A percentile compares a stretch with the other conserved stretches of the same genome.
phyloP scores from a whole-genome alignment of 2,888 invertebrate genomes.

The Poecilus cupreus region DNA sequence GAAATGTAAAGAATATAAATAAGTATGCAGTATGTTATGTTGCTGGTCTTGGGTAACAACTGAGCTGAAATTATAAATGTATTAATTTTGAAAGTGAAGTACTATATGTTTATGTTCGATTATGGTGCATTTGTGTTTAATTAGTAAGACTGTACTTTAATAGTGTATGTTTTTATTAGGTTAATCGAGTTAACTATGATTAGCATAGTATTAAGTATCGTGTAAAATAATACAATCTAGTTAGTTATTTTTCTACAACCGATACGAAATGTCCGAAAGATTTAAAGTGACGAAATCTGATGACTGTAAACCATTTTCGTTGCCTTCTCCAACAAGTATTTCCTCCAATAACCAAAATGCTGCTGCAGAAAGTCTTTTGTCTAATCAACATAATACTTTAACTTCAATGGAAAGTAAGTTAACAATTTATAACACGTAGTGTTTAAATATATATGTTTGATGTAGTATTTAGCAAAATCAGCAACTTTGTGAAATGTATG shows the following conservation, averaged over 20 bases:
- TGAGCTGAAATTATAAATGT: background rate
- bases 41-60: background rate
- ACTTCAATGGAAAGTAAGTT: conserved; percentile 36
- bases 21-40: conserved; percentile 16
- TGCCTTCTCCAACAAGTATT: conserved; percentile 33
- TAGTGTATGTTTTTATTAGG: conserved; percentile 38
- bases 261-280: conserved; percentile 46
- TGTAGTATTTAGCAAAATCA: background rate
- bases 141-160: conserved; percentile 44
- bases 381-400: conserved; percentile 41
- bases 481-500: background rate
- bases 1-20: conserved; percentile 36
- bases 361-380: conserved; percentile 37
- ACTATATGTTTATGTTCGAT: background rate
- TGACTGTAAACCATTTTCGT: conserved; percentile 39
- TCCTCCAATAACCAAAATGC: conserved; percentile 34
- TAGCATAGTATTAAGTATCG: conserved; percentile 34
- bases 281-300: conserved; percentile 51
- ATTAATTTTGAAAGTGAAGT: conserved; percentile 5
- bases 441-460: conserved; percentile 1
- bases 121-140: conserved; percentile 38
- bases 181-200: conserved; percentile 42
- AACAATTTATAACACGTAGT: conserved; percentile 24
- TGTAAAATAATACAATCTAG: conserved; percentile 24
- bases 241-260: conserved; percentile 9